Percentiles rank a stretch among this genome's conserved stretches.
phyloP scores from a whole-genome alignment of 2,113 vertebrate genomes.

The Charina bottae region DNA sequence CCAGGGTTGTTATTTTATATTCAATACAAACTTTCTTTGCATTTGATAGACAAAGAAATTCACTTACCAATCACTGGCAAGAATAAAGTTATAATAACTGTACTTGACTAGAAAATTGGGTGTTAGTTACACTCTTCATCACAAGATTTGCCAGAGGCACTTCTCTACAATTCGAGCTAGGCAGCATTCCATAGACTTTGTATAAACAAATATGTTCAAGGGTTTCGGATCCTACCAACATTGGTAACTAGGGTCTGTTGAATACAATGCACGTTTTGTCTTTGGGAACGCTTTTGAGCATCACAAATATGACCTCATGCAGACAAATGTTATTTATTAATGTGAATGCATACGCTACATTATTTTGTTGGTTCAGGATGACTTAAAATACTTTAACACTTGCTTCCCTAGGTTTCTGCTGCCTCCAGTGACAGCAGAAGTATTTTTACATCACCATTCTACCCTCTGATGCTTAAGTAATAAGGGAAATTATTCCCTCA shows the following conservation, averaged over 20 bases:
- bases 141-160: background rate
- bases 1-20: background rate
- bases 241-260: conserved; percentile 34
- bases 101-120: background rate
- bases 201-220: background rate
- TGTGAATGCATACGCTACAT: background rate
- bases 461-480: background rate
- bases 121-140: background rate
- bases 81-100: background rate
- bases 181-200: background rate
- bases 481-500: background rate
- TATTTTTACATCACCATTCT: background rate
- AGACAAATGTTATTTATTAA: conserved; percentile 3
- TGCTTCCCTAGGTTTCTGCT: background rate
- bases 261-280: background rate
- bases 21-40: background rate
- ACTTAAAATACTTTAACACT: background rate
- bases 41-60: background rate
- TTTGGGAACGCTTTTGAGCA: background rate
- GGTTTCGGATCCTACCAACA: conserved; percentile 28
- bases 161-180: background rate
- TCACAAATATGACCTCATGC: background rate
- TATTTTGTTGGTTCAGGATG: background rate
- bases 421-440: no score
- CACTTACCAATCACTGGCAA: background rate